phyloP scores from a whole-genome alignment of 2,113 vertebrate genomes.

The Raja brachyura region DNA sequence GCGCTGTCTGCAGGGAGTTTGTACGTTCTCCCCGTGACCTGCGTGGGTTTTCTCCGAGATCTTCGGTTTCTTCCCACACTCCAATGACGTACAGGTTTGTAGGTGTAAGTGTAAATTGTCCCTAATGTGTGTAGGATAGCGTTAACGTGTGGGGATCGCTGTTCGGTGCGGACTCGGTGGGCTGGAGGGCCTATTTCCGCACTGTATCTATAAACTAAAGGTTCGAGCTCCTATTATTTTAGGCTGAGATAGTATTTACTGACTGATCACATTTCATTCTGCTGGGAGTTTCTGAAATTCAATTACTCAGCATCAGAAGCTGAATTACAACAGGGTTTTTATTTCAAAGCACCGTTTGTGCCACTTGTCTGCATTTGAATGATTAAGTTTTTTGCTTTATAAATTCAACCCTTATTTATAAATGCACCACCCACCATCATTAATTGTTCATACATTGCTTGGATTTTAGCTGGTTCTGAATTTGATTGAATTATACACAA shows the following conservation, averaged over 20 bases:
- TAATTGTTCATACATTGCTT: background rate
- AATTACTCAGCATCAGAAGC: background rate
- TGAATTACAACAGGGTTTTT: background rate
- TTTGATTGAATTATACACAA: background rate
- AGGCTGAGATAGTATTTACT: background rate
- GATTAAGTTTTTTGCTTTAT: too few species aligned
- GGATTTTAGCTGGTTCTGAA: background rate
- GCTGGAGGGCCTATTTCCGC: too few species aligned
- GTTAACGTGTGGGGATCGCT: too few species aligned
- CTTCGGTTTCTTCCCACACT: too few species aligned
- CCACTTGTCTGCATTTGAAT: background rate
- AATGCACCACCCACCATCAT: background rate
- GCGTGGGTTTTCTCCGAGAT: too few species aligned
- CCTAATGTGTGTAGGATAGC: too few species aligned
- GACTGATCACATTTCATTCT: background rate
- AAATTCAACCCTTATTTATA: background rate
- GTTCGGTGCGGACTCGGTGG: too few species aligned
- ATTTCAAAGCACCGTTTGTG: background rate
- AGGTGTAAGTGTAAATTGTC: too few species aligned
- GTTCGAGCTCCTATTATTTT: background rate
- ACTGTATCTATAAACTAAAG: background rate
- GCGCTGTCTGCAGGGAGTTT: too few species aligned
- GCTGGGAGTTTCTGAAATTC: background rate
- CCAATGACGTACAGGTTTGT: too few species aligned
- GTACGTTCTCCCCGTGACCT: too few species aligned